phyloP scores from a whole-genome alignment of 2,113 vertebrate genomes.

The Pungitius pungitius region DNA sequence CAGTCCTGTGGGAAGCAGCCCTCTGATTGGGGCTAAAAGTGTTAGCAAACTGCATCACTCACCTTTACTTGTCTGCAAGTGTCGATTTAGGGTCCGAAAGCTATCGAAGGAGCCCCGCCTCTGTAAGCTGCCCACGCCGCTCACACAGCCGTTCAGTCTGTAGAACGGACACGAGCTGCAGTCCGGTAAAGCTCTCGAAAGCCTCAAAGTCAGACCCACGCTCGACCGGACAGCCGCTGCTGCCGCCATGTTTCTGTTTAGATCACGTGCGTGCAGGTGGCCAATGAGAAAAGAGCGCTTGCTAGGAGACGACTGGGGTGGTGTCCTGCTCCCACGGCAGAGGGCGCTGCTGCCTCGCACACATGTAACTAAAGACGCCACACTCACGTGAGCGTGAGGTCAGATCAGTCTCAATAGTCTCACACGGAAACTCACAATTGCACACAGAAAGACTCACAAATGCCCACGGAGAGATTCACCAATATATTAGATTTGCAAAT shows the following conservation, averaged over 20 bases:
- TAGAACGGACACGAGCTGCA: slow-evolving; percentile 69
- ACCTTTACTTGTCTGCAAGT: slow-evolving; percentile 77
- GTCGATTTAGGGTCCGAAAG: slow-evolving; percentile 68
- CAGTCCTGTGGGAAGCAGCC: neutral
- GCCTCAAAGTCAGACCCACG: slow-evolving; percentile 76
- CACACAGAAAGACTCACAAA: no score
- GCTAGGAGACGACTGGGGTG: neutral
- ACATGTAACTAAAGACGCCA: neutral
- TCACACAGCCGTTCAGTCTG: slow-evolving; percentile 49
- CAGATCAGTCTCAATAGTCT: no score
- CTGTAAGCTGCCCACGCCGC: neutral
- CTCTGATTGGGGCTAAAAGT: slow-evolving; percentile 20
- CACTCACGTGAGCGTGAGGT: no score
- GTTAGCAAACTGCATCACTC: slow-evolving; percentile 55
- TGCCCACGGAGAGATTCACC: no score
- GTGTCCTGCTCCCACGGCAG: slow-evolving; percentile 33
- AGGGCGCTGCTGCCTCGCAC: slow-evolving; percentile 16
- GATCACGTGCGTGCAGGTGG: slow-evolving; percentile 61
- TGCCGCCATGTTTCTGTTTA: slow-evolving; percentile 81
- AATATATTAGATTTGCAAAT: no score
- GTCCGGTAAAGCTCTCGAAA: slow-evolving; percentile 65
- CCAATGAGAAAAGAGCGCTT: slow-evolving; percentile 56
- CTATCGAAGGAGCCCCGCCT: slow-evolving; percentile 34
- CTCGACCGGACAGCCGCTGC: slow-evolving; percentile 71
- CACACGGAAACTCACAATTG: no score